phyloP scores from a whole-genome alignment of 2,113 vertebrate species.

The Labrus mixtus region DNA sequence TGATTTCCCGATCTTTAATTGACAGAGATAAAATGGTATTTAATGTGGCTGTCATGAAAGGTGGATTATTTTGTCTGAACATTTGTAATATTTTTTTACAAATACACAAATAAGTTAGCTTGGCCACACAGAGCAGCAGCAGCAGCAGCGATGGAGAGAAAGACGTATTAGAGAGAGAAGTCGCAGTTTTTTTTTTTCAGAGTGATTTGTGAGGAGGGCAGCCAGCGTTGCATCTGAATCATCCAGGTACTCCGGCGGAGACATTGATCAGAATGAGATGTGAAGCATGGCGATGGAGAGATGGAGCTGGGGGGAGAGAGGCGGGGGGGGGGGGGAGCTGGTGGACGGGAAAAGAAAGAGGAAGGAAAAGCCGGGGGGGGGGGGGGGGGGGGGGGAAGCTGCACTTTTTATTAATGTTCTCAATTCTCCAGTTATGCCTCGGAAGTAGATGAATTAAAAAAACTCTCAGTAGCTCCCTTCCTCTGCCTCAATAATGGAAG shows the following conservation, averaged over 20 bases:
- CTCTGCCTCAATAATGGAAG: constrained; percentile 47
- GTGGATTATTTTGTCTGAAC: too few species aligned
- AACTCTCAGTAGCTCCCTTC: constrained; percentile 20
- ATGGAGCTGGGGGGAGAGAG: constrained; percentile 19
- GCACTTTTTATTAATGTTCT: constrained; percentile 65
- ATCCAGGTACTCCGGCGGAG: constrained; percentile 52
- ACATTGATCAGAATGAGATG: constrained; percentile 76
- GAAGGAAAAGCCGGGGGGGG: neutral
- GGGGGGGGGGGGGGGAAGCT: constrained; percentile 21
- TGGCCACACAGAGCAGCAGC: neutral
- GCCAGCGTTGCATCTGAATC: constrained; percentile 73
- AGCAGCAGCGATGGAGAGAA: constrained; percentile 16
- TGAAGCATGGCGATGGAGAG: constrained; percentile 61
- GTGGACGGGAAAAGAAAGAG: constrained; percentile 31
- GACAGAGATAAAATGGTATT: too few species aligned
- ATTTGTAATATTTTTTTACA: too few species aligned
- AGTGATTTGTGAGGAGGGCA: constrained; percentile 68
- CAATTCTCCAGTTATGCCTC: constrained; percentile 63
- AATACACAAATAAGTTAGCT: too few species aligned
- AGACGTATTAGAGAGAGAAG: constrained; percentile 28
- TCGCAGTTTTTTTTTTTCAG: constrained; percentile 44
- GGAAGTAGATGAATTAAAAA: constrained; percentile 42
- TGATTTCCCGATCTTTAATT: too few species aligned
- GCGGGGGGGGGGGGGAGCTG: constrained; percentile 5
- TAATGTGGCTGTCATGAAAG: too few species aligned